A percentile compares a stretch with the other conserved stretches of the same genome.
Evolutionary conservation across 2,797 vertebrate genomes (phyloP).

Genomic region (Malacoraja senta): DNA sequence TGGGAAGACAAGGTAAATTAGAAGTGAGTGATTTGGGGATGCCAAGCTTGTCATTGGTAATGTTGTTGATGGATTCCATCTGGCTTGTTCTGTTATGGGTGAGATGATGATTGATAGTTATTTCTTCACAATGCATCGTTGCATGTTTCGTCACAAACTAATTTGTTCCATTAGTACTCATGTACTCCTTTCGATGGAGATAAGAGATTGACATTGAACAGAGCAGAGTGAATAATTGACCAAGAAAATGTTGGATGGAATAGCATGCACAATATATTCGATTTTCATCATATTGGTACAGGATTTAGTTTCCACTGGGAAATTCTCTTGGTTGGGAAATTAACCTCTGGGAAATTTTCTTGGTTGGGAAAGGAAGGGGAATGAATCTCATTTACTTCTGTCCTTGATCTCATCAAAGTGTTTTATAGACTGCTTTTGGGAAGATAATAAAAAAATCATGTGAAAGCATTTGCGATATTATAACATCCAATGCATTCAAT

Average conservation of each 20-base stretch:
- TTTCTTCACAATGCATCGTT: conserved; percentile 4
- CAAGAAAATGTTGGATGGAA: background rate
- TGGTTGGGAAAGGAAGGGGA: background rate
- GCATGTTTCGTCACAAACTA: background rate
- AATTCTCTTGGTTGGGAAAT: background rate
- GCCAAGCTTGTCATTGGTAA: conserved; percentile 12
- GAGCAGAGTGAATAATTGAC: background rate
- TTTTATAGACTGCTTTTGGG: background rate
- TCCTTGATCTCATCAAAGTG: background rate
- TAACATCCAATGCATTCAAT: background rate
- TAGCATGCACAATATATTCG: background rate
- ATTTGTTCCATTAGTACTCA: background rate
- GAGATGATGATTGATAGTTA: background rate
- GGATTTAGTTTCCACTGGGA: background rate
- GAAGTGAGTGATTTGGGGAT: background rate
- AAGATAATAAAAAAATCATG: background rate
- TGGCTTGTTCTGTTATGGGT: background rate
- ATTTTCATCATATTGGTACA: background rate
- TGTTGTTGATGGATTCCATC: conserved; percentile 10
- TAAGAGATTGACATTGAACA: background rate
- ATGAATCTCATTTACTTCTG: background rate
- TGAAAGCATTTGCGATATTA: background rate
- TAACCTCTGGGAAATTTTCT: background rate
- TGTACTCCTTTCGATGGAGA: background rate
- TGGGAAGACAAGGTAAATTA: conserved; percentile 21